Conservation (phyloP, 2,888 invertebrate genomes). For the Drosophila dives region DNA sequence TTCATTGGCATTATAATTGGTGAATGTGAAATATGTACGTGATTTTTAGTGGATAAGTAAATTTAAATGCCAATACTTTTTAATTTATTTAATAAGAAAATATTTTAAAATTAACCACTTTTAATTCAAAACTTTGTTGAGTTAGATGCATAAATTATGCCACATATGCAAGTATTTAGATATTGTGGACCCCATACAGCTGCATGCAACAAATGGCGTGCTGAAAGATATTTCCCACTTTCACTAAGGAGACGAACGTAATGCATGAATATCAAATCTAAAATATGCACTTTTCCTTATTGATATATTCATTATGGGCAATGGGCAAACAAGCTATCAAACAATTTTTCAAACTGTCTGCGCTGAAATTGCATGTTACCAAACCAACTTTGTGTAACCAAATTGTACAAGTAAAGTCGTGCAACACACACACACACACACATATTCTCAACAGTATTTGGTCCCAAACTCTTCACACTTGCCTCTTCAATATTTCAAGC, state of each 20-base stretch:
- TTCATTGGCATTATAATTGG: conserved; percentile 56
- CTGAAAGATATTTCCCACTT: not conserved
- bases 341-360: conserved; percentile 48
- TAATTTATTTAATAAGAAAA: not conserved
- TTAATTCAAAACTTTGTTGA: not conserved
- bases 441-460: conserved; percentile 11
- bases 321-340: conserved; percentile 34
- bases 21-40: conserved; percentile 30
- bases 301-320: conserved; percentile 71
- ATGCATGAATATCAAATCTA: conserved; percentile 38
- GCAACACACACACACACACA: conserved; percentile 26
- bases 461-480: conserved; percentile 11
- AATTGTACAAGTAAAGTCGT: conserved; percentile 65
- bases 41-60: conserved; percentile 46
- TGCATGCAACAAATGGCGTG: not conserved
- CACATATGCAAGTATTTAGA: not conserved
- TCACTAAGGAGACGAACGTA: not conserved
- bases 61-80: not conserved
- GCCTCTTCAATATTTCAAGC: conserved; percentile 62
- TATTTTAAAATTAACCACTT: not conserved
- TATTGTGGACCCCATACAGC: not conserved
- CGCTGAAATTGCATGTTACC: conserved; percentile 63
- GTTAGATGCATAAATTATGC: not conserved
- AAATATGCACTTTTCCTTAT: conserved; percentile 42
- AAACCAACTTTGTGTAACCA: conserved; percentile 78